phyloP scores from a whole-genome alignment of 1,140 invertebrate species.

The Bathynomus jamesi region DNA sequence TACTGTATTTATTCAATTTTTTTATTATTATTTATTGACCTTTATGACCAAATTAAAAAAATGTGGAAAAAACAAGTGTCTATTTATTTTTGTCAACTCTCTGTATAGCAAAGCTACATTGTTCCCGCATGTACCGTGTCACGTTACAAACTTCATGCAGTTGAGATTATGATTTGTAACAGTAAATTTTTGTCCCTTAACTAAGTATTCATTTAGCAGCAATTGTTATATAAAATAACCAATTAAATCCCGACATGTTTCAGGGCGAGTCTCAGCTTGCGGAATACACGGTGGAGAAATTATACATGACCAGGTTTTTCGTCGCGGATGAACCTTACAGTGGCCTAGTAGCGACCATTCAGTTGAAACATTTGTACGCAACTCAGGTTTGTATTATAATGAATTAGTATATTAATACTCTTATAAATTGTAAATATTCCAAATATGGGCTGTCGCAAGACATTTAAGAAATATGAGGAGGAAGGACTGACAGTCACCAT shows the following conservation, averaged over 20 bases:
- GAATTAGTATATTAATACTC: background rate
- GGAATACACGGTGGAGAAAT: slow-evolving; percentile 15
- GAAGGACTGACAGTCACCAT: background rate
- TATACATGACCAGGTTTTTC: background rate
- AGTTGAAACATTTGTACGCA: slow-evolving; percentile 23
- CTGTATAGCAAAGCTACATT: no score
- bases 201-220: background rate
- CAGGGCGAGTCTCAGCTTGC: slow-evolving; percentile 11
- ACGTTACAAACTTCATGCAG: background rate
- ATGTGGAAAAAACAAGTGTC: no score
- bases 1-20: background rate
- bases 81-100: no score
- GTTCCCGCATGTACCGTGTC: background rate
- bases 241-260: background rate
- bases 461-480: background rate
- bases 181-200: background rate
- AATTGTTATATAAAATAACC: background rate
- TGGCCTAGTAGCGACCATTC: slow-evolving; percentile 13
- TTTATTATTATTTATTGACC: background rate
- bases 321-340: slow-evolving; percentile 17
- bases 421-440: background rate
- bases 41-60: no score
- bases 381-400: slow-evolving; percentile 15
- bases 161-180: background rate
- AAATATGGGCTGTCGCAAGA: background rate